Evolutionary conservation across 1,140 invertebrate species (phyloP).

Genomic region (Lepidurus couesii): DNA sequence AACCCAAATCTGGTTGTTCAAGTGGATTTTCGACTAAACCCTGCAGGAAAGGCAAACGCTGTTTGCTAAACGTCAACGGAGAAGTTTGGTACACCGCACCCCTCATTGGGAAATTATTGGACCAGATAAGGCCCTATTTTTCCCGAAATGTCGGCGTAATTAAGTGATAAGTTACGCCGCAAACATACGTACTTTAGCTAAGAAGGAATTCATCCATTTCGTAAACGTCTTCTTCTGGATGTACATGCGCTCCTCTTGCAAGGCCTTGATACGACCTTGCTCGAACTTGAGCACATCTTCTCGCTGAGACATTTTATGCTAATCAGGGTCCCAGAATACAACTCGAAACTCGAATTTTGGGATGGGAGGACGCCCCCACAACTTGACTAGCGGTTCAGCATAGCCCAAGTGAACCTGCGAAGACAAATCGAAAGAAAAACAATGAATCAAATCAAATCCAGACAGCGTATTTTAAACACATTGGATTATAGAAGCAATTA

Average conservation of each 20-base stretch:
- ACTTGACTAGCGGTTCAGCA: conserved; percentile 10
- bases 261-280: conserved; percentile 87
- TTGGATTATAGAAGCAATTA: too few relatives aligned
- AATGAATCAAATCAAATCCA: background rate
- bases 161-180: background rate
- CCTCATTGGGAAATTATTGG: background rate
- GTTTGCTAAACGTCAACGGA: background rate
- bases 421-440: background rate
- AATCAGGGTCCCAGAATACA: background rate
- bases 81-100: background rate
- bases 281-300: conserved; percentile 92
- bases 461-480: background rate
- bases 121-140: background rate
- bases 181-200: conserved; percentile 70
- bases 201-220: conserved; percentile 99
- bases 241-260: conserved; percentile 92
- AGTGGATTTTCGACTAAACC: background rate
- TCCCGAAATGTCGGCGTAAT: background rate
- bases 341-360: background rate
- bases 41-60: background rate
- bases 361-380: background rate
- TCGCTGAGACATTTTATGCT: conserved; percentile 66
- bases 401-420: background rate
- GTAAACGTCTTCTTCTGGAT: conserved; percentile 99
- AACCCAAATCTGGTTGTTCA: background rate